Percentiles rank a stretch among this genome's conserved stretches.
phyloP scores from a whole-genome alignment of 2,888 invertebrate genomes.

The Acanthosepion esculentum region DNA sequence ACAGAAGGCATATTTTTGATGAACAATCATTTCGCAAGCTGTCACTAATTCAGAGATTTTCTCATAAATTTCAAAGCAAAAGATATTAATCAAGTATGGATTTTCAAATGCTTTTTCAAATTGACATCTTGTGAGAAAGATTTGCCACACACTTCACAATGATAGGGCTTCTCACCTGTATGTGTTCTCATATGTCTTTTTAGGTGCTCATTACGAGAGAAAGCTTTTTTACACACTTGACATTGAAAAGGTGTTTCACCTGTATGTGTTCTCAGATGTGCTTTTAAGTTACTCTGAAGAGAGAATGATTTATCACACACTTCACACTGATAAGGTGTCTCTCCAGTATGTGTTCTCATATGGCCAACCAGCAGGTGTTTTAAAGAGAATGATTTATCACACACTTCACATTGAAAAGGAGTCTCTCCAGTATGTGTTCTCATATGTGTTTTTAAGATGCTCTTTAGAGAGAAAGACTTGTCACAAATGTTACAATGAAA shows the following conservation, averaged over 20 bases:
- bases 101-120: slow-evolving; percentile 43
- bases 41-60: neutral
- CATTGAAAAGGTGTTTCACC: slow-evolving; percentile 36
- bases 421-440: slow-evolving; percentile 37
- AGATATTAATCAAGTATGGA: neutral
- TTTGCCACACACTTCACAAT: slow-evolving; percentile 16
- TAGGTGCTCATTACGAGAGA: neutral
- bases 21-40: neutral
- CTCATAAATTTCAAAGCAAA: neutral
- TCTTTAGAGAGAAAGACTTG: slow-evolving; percentile 39
- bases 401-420: slow-evolving; percentile 40
- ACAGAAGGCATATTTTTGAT: neutral
- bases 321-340: slow-evolving; percentile 39
- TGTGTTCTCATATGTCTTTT: slow-evolving; percentile 39
- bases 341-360: neutral
- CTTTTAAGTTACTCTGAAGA: slow-evolving; percentile 39
- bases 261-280: neutral
- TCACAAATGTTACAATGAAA: neutral
- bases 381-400: neutral
- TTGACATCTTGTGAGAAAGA: slow-evolving; percentile 10
- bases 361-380: neutral
- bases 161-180: slow-evolving; percentile 17
- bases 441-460: slow-evolving; percentile 14
- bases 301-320: slow-evolving; percentile 38
- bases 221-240: neutral